These are phyloP conservation scores for Dicyema japonicum DNA, from an alignment of 1,140 invertebrate genomes.

Conservation along the genomic window DNA sequence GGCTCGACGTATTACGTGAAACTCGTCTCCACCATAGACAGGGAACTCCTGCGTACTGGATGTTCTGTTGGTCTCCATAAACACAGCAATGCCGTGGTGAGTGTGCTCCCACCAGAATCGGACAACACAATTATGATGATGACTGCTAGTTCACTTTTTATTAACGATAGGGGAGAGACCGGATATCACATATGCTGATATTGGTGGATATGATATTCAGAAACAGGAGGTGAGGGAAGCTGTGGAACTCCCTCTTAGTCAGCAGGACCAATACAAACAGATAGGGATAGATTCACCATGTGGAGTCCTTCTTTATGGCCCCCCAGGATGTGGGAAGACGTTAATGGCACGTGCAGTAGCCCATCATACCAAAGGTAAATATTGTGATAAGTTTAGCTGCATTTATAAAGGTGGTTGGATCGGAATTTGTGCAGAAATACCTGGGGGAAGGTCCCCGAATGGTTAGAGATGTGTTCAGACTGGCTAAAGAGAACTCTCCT, in stretches of 20 bases:
- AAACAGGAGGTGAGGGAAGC: constrained; percentile 96
- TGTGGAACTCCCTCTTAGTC: constrained; percentile 77
- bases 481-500: constrained; percentile 92
- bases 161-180: constrained; percentile 59
- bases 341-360: constrained; percentile 36
- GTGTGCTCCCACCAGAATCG: constrained; percentile 82
- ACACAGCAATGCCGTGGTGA: constrained; percentile 79
- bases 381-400: constrained; percentile 31
- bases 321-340: constrained; percentile 29
- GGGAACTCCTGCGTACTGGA: constrained; percentile 69
- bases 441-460: constrained; percentile 88
- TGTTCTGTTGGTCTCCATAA: constrained; percentile 82
- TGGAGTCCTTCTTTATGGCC: constrained; percentile 88
- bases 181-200: constrained; percentile 74
- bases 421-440: constrained; percentile 97
- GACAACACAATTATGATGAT: constrained; percentile 84
- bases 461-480: constrained; percentile 86
- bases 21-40: constrained; percentile 64
- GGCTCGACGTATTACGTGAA: constrained; percentile 84
- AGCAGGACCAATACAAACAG: constrained; percentile 94
- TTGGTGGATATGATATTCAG: constrained; percentile 96
- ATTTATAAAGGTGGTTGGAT: constrained; percentile 88
- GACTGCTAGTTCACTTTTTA: constrained; percentile 31
- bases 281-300: constrained; percentile 58
- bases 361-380: constrained; percentile 51